Evolutionary conservation across 2,113 vertebrate genomes (phyloP).

Genomic region (Guaruba guarouba): DNA sequence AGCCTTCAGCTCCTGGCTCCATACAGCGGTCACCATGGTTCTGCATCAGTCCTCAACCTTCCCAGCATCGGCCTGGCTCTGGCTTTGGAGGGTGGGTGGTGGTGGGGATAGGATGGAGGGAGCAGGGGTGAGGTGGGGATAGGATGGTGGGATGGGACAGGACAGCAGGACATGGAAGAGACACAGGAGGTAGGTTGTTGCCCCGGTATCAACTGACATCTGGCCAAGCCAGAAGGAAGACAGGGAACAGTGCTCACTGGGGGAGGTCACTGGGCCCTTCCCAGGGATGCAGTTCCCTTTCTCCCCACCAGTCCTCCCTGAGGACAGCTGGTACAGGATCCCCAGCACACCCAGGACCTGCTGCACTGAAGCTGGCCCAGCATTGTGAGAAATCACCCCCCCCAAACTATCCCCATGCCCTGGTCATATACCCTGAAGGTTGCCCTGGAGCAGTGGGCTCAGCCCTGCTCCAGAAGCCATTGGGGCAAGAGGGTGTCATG

Average conservation of each 20-base stretch:
- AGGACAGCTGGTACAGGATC: background rate
- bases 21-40: background rate
- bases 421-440: background rate
- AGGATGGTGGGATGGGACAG: background rate
- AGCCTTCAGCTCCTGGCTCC: no score
- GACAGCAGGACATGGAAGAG: background rate
- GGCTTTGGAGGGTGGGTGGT: background rate
- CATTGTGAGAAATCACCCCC: background rate
- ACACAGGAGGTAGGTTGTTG: background rate
- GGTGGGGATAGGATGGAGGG: background rate
- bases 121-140: background rate
- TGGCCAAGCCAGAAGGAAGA: background rate
- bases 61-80: background rate
- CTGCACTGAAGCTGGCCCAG: background rate
- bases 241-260: background rate
- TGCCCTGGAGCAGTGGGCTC: background rate
- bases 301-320: background rate
- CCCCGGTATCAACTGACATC: background rate
- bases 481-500: background rate
- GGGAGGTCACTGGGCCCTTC: background rate
- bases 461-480: background rate
- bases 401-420: background rate
- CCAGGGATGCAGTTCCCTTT: background rate
- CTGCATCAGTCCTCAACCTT: background rate
- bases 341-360: background rate